Conservation (phyloP, 1,140 invertebrate genomes). For the Odontomachus brunneus region DNA sequence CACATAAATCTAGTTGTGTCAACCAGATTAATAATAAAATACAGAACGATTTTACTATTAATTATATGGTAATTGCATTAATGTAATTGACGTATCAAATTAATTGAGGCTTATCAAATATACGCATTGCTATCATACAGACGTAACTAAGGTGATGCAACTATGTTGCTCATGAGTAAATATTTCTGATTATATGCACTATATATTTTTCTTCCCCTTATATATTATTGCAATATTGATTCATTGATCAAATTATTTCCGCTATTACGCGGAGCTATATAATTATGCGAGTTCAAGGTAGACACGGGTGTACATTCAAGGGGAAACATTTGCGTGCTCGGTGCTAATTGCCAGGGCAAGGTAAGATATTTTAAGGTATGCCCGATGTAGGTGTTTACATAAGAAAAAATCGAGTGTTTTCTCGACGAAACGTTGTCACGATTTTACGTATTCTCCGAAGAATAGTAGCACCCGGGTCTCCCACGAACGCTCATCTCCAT, state of each 20-base stretch:
- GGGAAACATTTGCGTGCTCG: slow-evolving; percentile 51
- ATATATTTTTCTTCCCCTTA: too few relatives aligned
- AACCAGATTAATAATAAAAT: too few relatives aligned
- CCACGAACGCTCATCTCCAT: not conserved
- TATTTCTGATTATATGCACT: too few relatives aligned
- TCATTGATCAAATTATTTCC: slow-evolving; percentile 33
- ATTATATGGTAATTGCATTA: too few relatives aligned
- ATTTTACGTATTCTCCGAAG: slow-evolving; percentile 1
- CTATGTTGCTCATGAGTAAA: too few relatives aligned
- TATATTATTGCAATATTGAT: slow-evolving; percentile 31
- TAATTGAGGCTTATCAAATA: too few relatives aligned
- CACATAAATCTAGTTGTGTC: too few relatives aligned
- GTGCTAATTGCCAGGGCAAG: slow-evolving; percentile 61
- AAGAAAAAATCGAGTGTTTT: slow-evolving; percentile 9
- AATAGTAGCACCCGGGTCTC: not conserved
- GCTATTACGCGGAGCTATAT: slow-evolving; percentile 1
- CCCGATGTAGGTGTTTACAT: slow-evolving; percentile 21
- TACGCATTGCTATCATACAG: too few relatives aligned
- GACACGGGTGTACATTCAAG: slow-evolving; percentile 7
- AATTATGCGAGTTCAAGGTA: slow-evolving; percentile 51
- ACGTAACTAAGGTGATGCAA: too few relatives aligned
- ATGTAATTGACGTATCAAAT: too few relatives aligned
- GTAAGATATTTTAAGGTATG: slow-evolving; percentile 65
- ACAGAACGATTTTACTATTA: too few relatives aligned
- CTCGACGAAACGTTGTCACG: slow-evolving; percentile 7